Evolutionary conservation across 23 tunicate species (phyloP).

Genomic region (Ciona savignyi): DNA sequence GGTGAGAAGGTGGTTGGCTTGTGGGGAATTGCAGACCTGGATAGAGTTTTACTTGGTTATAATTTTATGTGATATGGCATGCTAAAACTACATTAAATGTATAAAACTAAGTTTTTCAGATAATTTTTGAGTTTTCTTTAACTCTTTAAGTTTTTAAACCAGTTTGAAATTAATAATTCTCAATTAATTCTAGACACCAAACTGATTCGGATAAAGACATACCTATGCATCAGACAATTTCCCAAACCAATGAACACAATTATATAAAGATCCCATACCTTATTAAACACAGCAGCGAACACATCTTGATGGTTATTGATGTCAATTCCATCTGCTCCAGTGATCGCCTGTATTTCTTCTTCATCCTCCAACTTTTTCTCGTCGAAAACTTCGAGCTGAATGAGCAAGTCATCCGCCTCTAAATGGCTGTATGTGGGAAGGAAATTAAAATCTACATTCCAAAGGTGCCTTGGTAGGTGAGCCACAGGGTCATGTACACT

Average conservation of each 20-base stretch:
- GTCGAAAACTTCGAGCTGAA: conserved; percentile 88
- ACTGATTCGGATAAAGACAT: no score
- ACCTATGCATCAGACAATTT: no score
- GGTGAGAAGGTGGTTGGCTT: conserved; percentile 63
- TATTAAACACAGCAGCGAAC: conserved; percentile 73
- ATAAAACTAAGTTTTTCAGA: no score
- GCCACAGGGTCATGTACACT: no score
- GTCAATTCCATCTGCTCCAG: conserved; percentile 58
- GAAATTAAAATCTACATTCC: no score
- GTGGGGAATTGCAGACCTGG: conserved; percentile 57
- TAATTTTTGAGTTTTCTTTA: background rate
- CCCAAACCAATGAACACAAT: background rate
- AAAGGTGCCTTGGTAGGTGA: no score
- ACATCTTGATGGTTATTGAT: conserved; percentile 67
- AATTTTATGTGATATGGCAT: no score
- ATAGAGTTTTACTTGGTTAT: no score
- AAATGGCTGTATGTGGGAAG: conserved; percentile 34
- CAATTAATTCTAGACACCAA: no score
- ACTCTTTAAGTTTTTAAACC: background rate
- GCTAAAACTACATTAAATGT: no score
- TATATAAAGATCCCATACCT: no score
- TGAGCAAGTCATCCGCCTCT: conserved; percentile 73
- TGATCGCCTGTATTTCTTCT: conserved; percentile 32
- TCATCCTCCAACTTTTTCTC: conserved; percentile 84
- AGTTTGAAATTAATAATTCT: no score